Evolutionary conservation across 2,797 vertebrate genomes (phyloP), one percentile per base, ranked within the genome.

Genomic region (Percopsis omiscomaycus): DNA sequence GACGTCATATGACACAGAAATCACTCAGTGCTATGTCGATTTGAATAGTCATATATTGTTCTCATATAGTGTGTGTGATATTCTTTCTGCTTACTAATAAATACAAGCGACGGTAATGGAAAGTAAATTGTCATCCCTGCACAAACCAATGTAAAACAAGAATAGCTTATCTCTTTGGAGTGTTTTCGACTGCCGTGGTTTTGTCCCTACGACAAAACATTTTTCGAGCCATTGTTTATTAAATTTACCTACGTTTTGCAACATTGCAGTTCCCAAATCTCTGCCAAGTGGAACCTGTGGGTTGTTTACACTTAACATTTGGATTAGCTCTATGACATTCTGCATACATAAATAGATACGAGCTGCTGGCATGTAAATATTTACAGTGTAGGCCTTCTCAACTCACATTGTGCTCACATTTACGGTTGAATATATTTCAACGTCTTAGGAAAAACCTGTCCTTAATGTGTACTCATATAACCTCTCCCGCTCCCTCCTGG

Each of bases 381-480:
- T 60, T 71, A 32, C 27, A 32, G 48, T 0, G 0, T 0, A 55
- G 44, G 8, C 49, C 42, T 32, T 11, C 16, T 55, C 66, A 54
- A 27, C 49, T 10, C 16, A 27, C 16, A n/a, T 32, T 44, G 52
- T 27, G 22, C 22, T 1, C 22, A 22, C 22, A 22, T 22, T 22
- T 22, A 22, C 51, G 66, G 59, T 70, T 59, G 73, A 68, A 83
- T 52, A 64, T 45, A 29, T 46, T 72, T 79, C 72, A 64, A 78
- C 63, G 65, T 63, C 48, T 69, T 61, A 59, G 15, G 59, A 68
- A 56, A 58, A 65, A 55, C 11, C 55, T 12, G 56, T 59, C 28
- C 45, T 70, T 71, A 62, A 73, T 71, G 64, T 70, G 72, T 48
- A 53, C 78, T 66, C 32, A 27, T 66, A 64, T 74, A 60, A 78